These are phyloP conservation scores for Sesia apiformis DNA, from an alignment of 2,888 invertebrate genomes.

Conservation along the genomic window DNA sequence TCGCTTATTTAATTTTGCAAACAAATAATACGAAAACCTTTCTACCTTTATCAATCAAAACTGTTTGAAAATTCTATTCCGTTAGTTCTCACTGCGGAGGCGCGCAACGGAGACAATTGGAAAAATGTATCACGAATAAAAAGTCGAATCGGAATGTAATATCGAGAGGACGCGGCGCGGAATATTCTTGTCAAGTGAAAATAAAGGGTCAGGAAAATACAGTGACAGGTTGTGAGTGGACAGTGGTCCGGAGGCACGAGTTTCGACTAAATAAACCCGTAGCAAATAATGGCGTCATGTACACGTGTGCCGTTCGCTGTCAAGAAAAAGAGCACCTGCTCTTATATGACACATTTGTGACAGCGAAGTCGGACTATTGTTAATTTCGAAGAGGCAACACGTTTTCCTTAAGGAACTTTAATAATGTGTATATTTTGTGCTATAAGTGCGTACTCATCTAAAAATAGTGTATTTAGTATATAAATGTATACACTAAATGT, in stretches of 20 bases:
- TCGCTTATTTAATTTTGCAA: conserved; percentile 69
- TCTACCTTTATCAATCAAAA: conserved; percentile 75
- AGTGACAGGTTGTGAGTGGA: conserved; percentile 68
- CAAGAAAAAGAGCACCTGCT: conserved; percentile 44
- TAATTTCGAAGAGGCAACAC: conserved; percentile 24
- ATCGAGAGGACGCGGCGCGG: conserved; percentile 57
- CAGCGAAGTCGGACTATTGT: conserved; percentile 40
- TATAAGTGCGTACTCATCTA: too few relatives aligned
- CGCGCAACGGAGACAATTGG: conserved; percentile 33
- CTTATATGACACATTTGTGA: conserved; percentile 50
- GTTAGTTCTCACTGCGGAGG: conserved; percentile 59
- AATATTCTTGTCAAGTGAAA: conserved; percentile 73
- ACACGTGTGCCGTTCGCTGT: conserved; percentile 42
- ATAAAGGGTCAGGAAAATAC: conserved; percentile 68
- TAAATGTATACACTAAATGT: too few relatives aligned
- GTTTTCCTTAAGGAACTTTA: conserved; percentile 15
- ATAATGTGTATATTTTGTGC: conserved; percentile 6
- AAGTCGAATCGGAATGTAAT: conserved; percentile 71
- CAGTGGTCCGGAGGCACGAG: conserved; percentile 57
- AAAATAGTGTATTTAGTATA: too few relatives aligned
- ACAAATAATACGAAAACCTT: conserved; percentile 71
- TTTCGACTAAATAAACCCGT: conserved; percentile 66
- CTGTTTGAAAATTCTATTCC: conserved; percentile 70
- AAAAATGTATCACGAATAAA: conserved; percentile 35
- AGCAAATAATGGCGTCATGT: conserved; percentile 56